A percentile compares a stretch with the other conserved stretches of the same genome.
Evolutionary conservation across 2,797 vertebrate species (phyloP).

Genomic region (Spizella passerina): DNA sequence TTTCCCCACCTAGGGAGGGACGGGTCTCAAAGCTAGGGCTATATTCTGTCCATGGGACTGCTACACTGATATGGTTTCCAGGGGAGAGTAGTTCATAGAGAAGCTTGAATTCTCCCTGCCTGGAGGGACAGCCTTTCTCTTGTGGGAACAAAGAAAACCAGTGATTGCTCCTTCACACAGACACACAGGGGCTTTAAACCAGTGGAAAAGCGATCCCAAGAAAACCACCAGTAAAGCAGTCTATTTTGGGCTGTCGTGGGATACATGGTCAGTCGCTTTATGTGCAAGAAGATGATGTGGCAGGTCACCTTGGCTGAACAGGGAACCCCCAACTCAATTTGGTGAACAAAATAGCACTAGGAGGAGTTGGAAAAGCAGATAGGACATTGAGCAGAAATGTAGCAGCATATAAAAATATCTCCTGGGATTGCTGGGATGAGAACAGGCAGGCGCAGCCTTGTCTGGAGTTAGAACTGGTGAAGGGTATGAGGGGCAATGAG

Average conservation of each 20-base stretch:
- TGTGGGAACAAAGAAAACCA: not conserved
- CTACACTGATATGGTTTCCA: not conserved
- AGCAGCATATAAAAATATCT: not conserved
- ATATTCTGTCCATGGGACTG: not conserved
- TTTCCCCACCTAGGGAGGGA: not conserved
- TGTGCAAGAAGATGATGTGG: not conserved
- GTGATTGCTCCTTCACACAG: not conserved
- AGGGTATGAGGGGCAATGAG: not conserved
- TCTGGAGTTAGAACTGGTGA: not conserved
- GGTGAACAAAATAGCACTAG: not conserved
- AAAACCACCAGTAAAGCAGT: not conserved
- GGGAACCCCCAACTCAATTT: not conserved
- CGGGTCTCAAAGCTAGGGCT: not conserved
- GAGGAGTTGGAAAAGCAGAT: not conserved
- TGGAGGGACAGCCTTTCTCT: not conserved
- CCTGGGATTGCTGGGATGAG: not conserved
- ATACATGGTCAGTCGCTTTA: fast-evolving
- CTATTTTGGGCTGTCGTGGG: not conserved
- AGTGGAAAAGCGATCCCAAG: not conserved
- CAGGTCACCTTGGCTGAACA: not conserved
- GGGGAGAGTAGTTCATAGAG: not conserved
- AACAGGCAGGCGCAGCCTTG: not conserved
- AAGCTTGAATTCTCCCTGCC: not conserved
- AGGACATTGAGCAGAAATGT: not conserved
- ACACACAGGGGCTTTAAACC: not conserved